phyloP scores from a whole-genome alignment of 1,140 invertebrate genomes.

The Solenopsis fugax region DNA sequence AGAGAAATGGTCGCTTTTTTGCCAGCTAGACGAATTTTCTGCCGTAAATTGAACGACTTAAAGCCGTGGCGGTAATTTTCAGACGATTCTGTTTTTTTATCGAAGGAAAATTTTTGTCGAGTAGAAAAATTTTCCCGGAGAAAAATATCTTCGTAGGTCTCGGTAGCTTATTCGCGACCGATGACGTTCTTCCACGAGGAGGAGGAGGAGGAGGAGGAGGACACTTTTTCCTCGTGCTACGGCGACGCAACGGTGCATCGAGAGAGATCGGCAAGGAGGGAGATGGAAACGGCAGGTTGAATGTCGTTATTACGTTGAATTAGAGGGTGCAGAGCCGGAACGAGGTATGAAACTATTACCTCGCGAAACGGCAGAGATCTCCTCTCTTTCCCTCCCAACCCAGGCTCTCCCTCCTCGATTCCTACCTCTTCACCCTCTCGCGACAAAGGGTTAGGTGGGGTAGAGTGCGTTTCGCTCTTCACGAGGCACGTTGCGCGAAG shows the following conservation, averaged over 20 bases:
- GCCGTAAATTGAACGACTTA: not conserved
- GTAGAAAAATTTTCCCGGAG: not conserved
- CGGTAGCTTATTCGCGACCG: not conserved
- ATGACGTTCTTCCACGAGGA: constrained; percentile 19
- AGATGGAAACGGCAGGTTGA: constrained; percentile 85
- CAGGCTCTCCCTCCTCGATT: constrained; percentile 41
- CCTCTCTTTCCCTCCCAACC: constrained; percentile 62
- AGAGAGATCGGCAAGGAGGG: constrained; percentile 68
- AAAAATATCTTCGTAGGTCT: constrained; percentile 10
- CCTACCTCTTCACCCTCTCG: constrained; percentile 56
- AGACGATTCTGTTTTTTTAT: not conserved
- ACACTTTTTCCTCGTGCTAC: constrained; percentile 72
- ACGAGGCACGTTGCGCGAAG: constrained; percentile 61
- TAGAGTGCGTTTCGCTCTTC: constrained; percentile 65
- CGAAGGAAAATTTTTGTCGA: not conserved
- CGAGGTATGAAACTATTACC: constrained; percentile 87
- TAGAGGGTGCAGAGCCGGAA: constrained; percentile 87
- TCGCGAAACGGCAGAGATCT: constrained; percentile 83
- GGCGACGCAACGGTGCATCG: constrained; percentile 72
- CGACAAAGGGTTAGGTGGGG: constrained; percentile 68
- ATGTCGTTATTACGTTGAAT: constrained; percentile 87
- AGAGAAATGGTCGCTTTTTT: constrained; percentile 37
- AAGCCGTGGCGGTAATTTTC: not conserved
- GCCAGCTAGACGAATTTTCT: constrained; percentile 34
- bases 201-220: constrained; percentile 45